A percentile compares a stretch with the other conserved stretches of the same genome.
phyloP scores from a whole-genome alignment of 2,888 invertebrate species.

The Tuberolachnus salignus region DNA sequence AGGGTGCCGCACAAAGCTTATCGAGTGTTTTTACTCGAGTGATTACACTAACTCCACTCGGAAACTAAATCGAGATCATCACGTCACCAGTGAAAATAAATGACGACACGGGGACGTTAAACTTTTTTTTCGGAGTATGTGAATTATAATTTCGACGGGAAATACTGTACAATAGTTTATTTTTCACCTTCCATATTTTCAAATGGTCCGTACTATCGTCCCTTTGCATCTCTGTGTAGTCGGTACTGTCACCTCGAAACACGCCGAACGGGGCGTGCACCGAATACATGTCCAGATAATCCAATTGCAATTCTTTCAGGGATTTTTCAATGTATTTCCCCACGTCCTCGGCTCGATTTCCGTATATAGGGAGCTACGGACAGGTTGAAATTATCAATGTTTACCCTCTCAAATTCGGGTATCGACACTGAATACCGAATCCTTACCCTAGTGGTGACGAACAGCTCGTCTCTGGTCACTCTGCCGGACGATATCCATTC shows the following conservation, averaged over 20 bases:
- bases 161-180: not conserved
- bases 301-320: constrained; percentile 72
- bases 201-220: constrained; percentile 36
- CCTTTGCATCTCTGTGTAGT: constrained; percentile 3
- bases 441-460: constrained; percentile 22
- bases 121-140: not conserved
- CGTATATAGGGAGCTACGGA: constrained; percentile 64
- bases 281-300: constrained; percentile 83
- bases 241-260: not conserved
- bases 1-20: no score
- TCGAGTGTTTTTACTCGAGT: no score
- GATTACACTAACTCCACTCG: no score
- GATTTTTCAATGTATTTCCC: constrained; percentile 72
- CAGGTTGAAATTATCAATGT: constrained; percentile 66
- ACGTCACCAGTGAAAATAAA: no score
- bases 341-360: constrained; percentile 70
- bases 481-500: constrained; percentile 71
- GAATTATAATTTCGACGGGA: not conserved
- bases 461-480: constrained; percentile 70
- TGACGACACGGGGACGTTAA: no score
- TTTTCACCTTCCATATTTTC: constrained; percentile 37
- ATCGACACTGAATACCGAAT: not conserved
- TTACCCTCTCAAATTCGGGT: constrained; percentile 69
- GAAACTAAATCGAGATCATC: no score
- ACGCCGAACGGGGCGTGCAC: constrained; percentile 71